Percentiles rank a stretch among this genome's conserved stretches.
These are phyloP conservation scores for Ormyrus thymus DNA, from an alignment of 2,888 invertebrate genomes.

Conservation along the genomic window DNA sequence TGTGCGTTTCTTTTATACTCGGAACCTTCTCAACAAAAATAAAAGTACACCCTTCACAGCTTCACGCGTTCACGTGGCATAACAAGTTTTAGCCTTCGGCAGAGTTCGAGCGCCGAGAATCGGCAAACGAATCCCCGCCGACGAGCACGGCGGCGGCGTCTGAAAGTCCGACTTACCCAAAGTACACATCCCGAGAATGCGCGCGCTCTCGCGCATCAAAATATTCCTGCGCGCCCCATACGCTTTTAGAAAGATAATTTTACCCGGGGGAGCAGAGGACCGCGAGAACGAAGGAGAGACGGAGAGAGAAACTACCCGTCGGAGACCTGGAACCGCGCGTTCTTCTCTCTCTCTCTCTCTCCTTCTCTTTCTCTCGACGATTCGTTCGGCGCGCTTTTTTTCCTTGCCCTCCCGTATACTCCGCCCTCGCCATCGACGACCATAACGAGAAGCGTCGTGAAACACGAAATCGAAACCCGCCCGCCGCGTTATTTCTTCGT, in stretches of 20 bases:
- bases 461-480: conserved; percentile 38
- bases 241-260: conserved; percentile 50
- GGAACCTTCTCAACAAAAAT: neutral
- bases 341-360: neutral
- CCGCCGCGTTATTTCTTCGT: neutral
- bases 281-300: neutral
- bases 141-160: neutral
- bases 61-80: too few relatives aligned
- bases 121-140: neutral
- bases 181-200: conserved; percentile 9
- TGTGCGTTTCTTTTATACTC: too few relatives aligned
- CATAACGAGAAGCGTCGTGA: conserved; percentile 26
- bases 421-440: neutral
- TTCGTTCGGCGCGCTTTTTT: neutral
- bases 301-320: conserved; percentile 12
- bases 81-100: neutral
- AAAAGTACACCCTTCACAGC: neutral
- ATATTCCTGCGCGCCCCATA: conserved; percentile 20
- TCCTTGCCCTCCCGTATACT: too few relatives aligned
- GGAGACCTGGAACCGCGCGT: neutral
- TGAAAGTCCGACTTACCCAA: neutral
- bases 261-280: conserved; percentile 19
- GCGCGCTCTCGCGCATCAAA: neutral
- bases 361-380: neutral
- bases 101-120: neutral